Evolutionary conservation across 2,113 vertebrate genomes (phyloP).

Genomic region (Lepus europaeus): DNA sequence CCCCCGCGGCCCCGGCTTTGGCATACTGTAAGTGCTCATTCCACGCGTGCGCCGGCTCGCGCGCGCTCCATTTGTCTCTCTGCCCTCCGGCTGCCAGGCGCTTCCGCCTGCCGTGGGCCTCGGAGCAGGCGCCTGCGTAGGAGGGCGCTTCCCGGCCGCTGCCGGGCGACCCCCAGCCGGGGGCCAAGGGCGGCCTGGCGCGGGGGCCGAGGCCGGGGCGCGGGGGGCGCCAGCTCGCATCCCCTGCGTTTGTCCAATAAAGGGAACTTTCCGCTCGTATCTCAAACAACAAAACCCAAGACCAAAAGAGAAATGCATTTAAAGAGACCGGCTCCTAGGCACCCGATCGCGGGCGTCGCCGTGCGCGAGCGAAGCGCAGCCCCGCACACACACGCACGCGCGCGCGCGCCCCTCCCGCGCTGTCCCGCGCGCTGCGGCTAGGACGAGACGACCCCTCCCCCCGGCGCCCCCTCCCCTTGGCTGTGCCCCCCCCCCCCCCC

Average conservation of each 20-base stretch:
- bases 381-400: neutral
- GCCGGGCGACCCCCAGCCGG: neutral
- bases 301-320: neutral
- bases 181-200: neutral
- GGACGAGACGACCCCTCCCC: constrained; percentile 64
- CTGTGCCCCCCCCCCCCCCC: neutral
- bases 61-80: constrained; percentile 51
- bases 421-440: constrained; percentile 48
- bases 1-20: constrained; percentile 49
- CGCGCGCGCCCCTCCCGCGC: neutral
- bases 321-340: neutral
- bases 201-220: neutral
- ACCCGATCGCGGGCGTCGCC: neutral
- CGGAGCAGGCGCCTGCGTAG: neutral
- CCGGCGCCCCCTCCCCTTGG: neutral
- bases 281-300: neutral
- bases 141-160: neutral
- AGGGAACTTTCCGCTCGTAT: constrained; percentile 68
- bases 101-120: constrained; percentile 21
- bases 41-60: constrained; percentile 29
- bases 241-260: constrained; percentile 40
- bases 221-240: constrained; percentile 22
- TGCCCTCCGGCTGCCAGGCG: constrained; percentile 22
- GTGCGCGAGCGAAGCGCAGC: neutral
- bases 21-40: constrained; percentile 62